Conservation (phyloP, 1,140 invertebrate species). For the Lamellibrachia luymesi region DNA sequence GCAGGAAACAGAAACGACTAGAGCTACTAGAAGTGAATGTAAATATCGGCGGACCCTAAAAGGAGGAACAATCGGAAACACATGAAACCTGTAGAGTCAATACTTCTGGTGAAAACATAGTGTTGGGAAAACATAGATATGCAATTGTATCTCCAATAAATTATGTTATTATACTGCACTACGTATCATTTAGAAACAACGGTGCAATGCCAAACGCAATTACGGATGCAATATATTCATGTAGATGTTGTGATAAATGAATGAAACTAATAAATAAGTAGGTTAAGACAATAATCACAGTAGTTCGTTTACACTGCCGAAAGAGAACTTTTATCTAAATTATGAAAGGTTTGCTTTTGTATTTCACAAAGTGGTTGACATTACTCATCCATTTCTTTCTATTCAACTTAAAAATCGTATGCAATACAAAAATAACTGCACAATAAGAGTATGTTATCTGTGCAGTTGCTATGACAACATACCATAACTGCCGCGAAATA, state of each 20-base stretch:
- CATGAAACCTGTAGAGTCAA: background rate
- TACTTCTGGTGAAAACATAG: background rate
- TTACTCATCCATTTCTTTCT: background rate
- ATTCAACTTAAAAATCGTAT: background rate
- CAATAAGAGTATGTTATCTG: background rate
- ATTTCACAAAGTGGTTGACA: background rate
- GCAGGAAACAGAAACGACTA: background rate
- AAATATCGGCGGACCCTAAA: conserved; percentile 1
- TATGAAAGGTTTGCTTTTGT: background rate
- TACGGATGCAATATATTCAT: background rate
- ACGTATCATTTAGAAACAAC: background rate
- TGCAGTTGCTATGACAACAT: background rate
- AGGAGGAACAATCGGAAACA: background rate
- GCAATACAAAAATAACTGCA: background rate
- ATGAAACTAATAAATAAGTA: background rate
- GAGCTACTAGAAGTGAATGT: background rate
- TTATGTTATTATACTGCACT: background rate
- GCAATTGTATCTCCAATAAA: background rate
- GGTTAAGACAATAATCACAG: background rate
- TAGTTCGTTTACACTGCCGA: background rate
- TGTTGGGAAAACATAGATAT: background rate
- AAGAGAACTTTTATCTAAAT: background rate
- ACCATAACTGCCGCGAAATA: background rate
- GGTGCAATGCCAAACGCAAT: no score
- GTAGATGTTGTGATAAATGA: background rate